Evolutionary conservation across 2,888 invertebrate species (phyloP), one percentile per base, ranked within the genome.

Genomic region (Hermaeophaga mercurialis): DNA sequence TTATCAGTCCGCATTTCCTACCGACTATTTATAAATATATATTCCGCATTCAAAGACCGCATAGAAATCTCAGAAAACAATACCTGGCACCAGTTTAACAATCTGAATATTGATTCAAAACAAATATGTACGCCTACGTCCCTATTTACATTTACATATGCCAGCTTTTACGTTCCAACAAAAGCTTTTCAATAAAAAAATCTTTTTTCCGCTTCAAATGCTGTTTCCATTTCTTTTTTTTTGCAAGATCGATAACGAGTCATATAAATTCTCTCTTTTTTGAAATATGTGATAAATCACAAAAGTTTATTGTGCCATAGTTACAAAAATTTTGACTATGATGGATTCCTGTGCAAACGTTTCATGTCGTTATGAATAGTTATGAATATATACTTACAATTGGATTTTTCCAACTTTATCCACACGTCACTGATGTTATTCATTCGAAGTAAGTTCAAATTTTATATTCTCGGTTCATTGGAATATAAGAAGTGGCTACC

Each of bases 71-170:
- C 12, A 36, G 17, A 36, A 36, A 36, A 36, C 36, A 36, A 36
- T 36, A 31, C 28, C 14, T 12, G 33, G 33, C 14, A 33, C 8
- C 15, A 17, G 17, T 17, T 36, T 17, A 14, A 36, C 36, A 36
- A 17, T 9, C 36, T 36, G 36, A 36, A 36, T 36, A 36, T 36
- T 36, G 36, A 36, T 36, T 36, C 15, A 31, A 31, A 31, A 31
- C 31, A 11, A 31, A 31, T 31, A 31, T 31, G 12, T 36, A 36
- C 36, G 36, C 36, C 36, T 36, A 15, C 36, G 17, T 36, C 17
- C 17, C 1, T 36, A 36, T 36, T 36, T 36, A 36, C 31, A 11
- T 31, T 31, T 9, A 31, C 31, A 31, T 31, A 12, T 31, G 31
- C 36, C 36, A 17, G 7, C 36, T 36, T 36, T 5, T 36, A 17